Conservation (phyloP, 2,797 vertebrate species). For the Ammospiza maritima region DNA sequence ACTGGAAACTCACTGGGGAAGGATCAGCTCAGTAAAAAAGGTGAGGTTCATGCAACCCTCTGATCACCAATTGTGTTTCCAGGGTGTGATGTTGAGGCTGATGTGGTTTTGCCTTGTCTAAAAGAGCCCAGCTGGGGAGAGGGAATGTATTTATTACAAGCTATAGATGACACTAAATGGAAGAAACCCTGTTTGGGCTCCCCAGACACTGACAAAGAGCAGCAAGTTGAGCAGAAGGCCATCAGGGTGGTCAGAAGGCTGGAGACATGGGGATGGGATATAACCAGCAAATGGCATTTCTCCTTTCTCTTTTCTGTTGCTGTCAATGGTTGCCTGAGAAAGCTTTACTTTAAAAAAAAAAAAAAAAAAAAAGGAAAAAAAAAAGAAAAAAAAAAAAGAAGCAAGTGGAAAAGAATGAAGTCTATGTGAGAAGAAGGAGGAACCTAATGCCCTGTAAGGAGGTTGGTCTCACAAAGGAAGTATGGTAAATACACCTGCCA, state of each 20-base stretch:
- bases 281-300: not conserved
- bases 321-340: not conserved
- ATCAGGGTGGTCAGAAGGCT: not conserved
- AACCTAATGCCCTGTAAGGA: not conserved
- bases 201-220: not conserved
- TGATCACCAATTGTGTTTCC: not conserved
- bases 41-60: not conserved
- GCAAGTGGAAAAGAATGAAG: not conserved
- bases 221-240: not conserved
- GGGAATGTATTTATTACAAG: not conserved
- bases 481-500: not conserved
- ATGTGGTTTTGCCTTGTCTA: not conserved
- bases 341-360: not conserved
- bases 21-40: not conserved
- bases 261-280: not conserved
- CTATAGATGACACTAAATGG: not conserved
- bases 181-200: accelerated
- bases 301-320: not conserved
- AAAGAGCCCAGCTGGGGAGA: accelerated
- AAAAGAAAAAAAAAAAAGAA: not conserved
- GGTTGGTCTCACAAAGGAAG: not conserved
- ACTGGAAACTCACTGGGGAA: not conserved
- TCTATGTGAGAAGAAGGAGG: not conserved
- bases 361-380: not conserved
- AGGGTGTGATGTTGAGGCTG: not conserved